These are phyloP conservation scores for Cyclopterus lumpus DNA, from an alignment of 2,797 vertebrate species.

Conservation along the genomic window DNA sequence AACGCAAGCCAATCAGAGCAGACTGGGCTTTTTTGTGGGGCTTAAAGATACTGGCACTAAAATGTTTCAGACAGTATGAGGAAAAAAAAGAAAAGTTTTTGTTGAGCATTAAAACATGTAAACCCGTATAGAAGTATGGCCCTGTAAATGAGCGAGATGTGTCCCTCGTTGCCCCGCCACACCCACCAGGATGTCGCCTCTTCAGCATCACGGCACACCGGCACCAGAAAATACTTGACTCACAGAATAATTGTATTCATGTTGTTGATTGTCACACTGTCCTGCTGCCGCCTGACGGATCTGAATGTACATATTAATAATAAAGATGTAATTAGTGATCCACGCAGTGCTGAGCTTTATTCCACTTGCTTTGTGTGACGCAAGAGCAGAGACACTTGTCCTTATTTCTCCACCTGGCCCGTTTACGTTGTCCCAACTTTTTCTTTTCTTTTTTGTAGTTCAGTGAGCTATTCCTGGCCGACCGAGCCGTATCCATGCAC, in stretches of 20 bases:
- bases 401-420: conserved; percentile 69
- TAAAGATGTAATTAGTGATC: conserved; percentile 42
- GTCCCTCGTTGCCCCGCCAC: background rate
- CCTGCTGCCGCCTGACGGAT: conserved; percentile 24
- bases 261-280: conserved; percentile 6
- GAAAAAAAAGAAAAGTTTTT: background rate
- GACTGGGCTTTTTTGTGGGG: background rate
- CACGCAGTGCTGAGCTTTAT: conserved; percentile 5
- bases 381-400: conserved; percentile 42
- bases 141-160: background rate
- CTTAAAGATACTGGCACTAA: background rate
- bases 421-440: conserved; percentile 50
- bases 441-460: conserved; percentile 53
- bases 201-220: background rate
- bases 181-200: background rate
- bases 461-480: conserved; percentile 63
- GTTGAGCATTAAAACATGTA: background rate
- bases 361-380: conserved; percentile 16
- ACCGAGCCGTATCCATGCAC: background rate
- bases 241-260: background rate
- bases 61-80: background rate
- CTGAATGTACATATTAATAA: conserved; percentile 59
- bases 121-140: background rate
- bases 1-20: background rate
- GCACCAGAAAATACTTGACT: background rate